Conservation (phyloP, 2,888 invertebrate genomes). For the Lacanobia wlatinum region DNA sequence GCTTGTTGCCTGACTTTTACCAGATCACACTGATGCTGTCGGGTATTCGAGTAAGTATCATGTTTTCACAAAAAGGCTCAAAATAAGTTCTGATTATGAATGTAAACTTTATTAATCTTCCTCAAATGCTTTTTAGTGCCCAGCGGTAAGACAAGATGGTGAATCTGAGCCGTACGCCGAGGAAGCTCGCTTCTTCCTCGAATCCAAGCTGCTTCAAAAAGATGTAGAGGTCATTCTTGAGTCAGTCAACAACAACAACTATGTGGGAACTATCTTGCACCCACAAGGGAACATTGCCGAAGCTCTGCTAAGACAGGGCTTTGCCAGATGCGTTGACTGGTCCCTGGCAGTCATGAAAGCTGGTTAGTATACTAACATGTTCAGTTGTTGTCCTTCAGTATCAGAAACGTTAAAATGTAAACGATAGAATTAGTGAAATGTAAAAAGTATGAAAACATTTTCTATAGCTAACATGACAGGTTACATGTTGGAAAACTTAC, state of each 20-base stretch:
- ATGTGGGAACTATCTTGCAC: conserved; percentile 98
- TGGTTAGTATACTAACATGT: conserved; percentile 71
- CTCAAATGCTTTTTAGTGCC: conserved; percentile 89
- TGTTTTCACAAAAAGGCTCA: background rate
- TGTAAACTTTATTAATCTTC: background rate
- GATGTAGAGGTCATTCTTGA: conserved; percentile 97
- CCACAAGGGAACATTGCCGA: conserved; percentile 99
- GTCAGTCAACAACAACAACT: conserved; percentile 97
- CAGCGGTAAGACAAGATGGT: conserved; percentile 94
- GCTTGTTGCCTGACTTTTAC: conserved; percentile 97
- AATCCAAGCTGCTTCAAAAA: conserved; percentile 96
- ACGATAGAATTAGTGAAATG: background rate
- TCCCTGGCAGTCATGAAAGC: conserved; percentile 87
- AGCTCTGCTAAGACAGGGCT: conserved; percentile 96
- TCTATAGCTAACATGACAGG: background rate
- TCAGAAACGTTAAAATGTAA: background rate
- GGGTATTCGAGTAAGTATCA: conserved; percentile 94
- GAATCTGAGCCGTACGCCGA: conserved; percentile 94
- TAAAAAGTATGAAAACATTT: conserved; percentile 11
- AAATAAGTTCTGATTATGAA: background rate
- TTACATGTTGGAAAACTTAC: background rate
- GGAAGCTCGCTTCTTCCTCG: conserved; percentile 98
- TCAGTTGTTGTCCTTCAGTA: background rate
- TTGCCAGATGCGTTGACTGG: conserved; percentile 95
- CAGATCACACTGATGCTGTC: conserved; percentile 98